Evolutionary conservation across 1,140 invertebrate species (phyloP).

Genomic region (Whitmania pigra): DNA sequence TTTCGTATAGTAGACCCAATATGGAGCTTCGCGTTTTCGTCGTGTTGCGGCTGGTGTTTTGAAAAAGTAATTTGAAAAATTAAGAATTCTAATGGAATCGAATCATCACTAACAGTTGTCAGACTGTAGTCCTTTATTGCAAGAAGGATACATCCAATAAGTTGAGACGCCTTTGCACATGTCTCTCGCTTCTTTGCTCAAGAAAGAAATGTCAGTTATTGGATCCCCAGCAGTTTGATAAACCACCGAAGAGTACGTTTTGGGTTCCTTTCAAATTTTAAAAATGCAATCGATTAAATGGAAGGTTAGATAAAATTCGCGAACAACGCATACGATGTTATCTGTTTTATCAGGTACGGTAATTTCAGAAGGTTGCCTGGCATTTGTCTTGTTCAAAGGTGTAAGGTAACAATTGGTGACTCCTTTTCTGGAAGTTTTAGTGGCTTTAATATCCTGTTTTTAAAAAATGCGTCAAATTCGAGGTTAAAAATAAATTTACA

Average conservation of each 20-base stretch:
- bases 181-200: conserved; percentile 8
- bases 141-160: conserved; percentile 16
- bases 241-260: not conserved
- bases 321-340: not conserved
- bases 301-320: no score
- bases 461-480: not conserved
- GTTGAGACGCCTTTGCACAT: conserved; percentile 15
- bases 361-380: conserved; percentile 3
- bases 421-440: not conserved
- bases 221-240: conserved; percentile 13
- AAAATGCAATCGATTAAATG: no score
- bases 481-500: not conserved
- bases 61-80: not conserved
- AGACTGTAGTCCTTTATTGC: not conserved
- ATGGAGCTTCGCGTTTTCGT: conserved; percentile 1
- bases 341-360: conserved; percentile 1
- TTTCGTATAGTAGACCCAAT: not conserved
- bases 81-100: not conserved
- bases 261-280: no score
- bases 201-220: conserved; percentile 15
- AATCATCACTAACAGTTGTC: not conserved
- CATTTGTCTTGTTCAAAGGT: conserved; percentile 8
- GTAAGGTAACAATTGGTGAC: conserved; percentile 7
- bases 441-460: conserved; percentile 9
- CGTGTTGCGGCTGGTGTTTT: not conserved